Conservation (phyloP, 2,888 invertebrate species). For the Allophyes oxyacanthae region DNA sequence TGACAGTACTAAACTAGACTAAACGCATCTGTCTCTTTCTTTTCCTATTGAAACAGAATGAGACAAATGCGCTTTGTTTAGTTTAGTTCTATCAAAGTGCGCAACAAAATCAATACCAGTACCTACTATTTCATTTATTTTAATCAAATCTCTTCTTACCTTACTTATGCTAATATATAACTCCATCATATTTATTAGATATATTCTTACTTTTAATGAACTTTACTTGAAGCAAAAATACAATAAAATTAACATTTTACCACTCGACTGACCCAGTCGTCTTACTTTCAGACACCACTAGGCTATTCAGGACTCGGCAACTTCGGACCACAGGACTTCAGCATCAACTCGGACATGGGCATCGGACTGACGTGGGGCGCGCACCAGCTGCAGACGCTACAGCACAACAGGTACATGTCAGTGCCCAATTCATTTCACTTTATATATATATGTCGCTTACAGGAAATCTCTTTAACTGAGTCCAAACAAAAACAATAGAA, state of each 20-base stretch:
- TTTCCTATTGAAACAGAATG: too few relatives aligned
- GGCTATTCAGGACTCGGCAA: constrained; percentile 91
- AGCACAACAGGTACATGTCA: constrained; percentile 92
- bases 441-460: constrained; percentile 51
- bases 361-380: constrained; percentile 91
- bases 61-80: too few relatives aligned
- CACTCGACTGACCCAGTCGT: neutral
- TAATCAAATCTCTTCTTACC: too few relatives aligned
- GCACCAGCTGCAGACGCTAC: constrained; percentile 91
- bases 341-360: constrained; percentile 93
- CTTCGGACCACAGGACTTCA: constrained; percentile 94
- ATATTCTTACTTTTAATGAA: too few relatives aligned
- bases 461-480: constrained; percentile 15
- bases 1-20: too few relatives aligned
- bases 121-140: too few relatives aligned
- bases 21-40: too few relatives aligned
- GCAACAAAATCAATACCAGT: too few relatives aligned
- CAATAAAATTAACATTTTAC: neutral
- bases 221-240: neutral
- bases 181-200: too few relatives aligned
- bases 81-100: too few relatives aligned
- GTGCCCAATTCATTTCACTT: constrained; percentile 76
- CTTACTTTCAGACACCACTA: constrained; percentile 82
- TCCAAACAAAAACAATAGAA: neutral
- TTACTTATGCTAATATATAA: too few relatives aligned